Base-by-base conservation (phyloP, 2,888 invertebrate species). In the Lasioglossum calceatum region DNA sequence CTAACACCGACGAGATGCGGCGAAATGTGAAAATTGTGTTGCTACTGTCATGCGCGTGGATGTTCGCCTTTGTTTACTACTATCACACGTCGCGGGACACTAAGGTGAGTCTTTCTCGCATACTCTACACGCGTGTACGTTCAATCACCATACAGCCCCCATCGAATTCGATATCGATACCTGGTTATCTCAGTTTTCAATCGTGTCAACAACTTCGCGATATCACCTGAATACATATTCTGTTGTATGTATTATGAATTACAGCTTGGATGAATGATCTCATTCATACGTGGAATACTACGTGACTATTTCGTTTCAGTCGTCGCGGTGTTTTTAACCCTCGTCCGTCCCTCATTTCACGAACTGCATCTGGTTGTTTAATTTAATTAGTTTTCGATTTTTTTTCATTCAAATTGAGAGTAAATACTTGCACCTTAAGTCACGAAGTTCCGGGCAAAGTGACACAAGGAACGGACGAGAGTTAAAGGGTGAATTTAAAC, bases 51-150 rank as follows among this genome's bases (percentile, higher is more conserved):
- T 96, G 96, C 94, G 96, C 96, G 90, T 97, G 97, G 97, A 96
- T 97, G 96, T 96, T 96, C 95, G 96, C 96, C 92, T 96, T 97
- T 93, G 96, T 97, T 95, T 97, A 96, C 95, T 97, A 97, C 94
- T 95, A 96, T 87, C 96, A 96, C 94, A 96, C 96, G 82, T 96
- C 96, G 87, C 95, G 95, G 91, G 96, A 96, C 91, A 95, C 95
- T 85, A 96, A 96, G 96, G 96, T 79, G n/a, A 58, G 71, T 72
- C 77, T 47, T 54, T 23, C 8, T 54, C 54, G 10, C 54, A 54
- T 8, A 54, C 10, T 19, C 23, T 23, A 3, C 54, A 54, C 54
- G 67, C 32, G 7, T 67, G 67, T 7, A 67, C 61, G 1, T 61
- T 27, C 61, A 3, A 54, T 23, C 23, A 1, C 8, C 10, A 10